Percentiles rank a stretch among this genome's conserved stretches.
These are phyloP conservation scores for Argynnis bischoffii DNA, from an alignment of 2,888 invertebrate species.

Conservation along the genomic window DNA sequence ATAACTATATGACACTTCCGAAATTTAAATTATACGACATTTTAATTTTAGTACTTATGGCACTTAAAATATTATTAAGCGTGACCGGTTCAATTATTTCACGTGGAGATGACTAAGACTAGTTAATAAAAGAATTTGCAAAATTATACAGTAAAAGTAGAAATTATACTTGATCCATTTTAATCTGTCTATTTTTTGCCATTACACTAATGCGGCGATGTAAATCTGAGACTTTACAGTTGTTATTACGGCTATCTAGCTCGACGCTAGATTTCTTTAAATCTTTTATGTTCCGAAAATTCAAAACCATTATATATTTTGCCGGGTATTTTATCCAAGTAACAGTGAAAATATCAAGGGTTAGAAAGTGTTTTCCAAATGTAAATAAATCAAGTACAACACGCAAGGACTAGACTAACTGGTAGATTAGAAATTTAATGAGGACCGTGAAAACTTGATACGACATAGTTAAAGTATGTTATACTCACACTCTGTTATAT, in stretches of 20 bases:
- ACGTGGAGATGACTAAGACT: background rate
- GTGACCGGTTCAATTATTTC: background rate
- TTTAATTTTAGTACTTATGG: too few species aligned
- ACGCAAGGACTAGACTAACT: slow-evolving; percentile 26
- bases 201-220: background rate
- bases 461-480: background rate
- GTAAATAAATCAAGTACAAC: background rate
- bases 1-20: too few species aligned
- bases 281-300: background rate
- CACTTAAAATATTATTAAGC: background rate
- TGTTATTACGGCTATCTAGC: background rate
- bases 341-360: slow-evolving; percentile 2
- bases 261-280: background rate
- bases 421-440: slow-evolving; percentile 36
- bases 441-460: slow-evolving; percentile 20
- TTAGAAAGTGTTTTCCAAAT: slow-evolving; percentile 11
- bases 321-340: background rate
- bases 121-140: background rate
- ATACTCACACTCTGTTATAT: background rate
- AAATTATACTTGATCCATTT: slow-evolving; percentile 2
- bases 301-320: background rate
- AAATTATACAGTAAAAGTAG: slow-evolving; percentile 3
- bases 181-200: background rate
- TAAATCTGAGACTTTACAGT: background rate
- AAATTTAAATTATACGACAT: too few species aligned